Evolutionary conservation across 2,797 vertebrate species (phyloP), one percentile per base, ranked within the genome.

Genomic region (Pantherophis alleghaniensis): DNA sequence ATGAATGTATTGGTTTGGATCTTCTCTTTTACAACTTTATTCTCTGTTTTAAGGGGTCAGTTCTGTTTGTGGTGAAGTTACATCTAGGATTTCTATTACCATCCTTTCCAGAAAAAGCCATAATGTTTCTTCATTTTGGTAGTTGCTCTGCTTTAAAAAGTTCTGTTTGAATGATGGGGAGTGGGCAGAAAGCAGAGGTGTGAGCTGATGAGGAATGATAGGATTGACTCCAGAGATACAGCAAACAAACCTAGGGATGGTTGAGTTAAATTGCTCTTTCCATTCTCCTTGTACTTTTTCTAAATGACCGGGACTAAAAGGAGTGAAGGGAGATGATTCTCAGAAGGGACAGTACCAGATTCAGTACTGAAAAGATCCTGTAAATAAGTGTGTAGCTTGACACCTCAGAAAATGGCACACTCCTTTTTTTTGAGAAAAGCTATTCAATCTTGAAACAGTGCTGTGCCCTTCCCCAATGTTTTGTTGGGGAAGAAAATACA

Each of bases 171-270:
- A 79, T 24, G 9, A 61, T n/a, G 28, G 9, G 42, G 14, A 57
- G 56, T 37, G 37, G 86, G 10, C 4, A 79, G 13, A 47, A 13
- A 57, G 57, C 18, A 32, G 28, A 5, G 9, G 26, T 24, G 26
- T 60, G 56, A 42, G 20, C 28, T 37, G 16, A 12, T 61, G 56
- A 59, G 37, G 60, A 18, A 69, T 51, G 20, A 22, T 18, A 22
- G 22, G 86, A 11, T 10, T 61, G 0, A 24, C 0, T 20, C 42
- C 12, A 12, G 57, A 89, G n/a, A 86, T 61, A 22, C 24, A 89
- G 4, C 26, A 22, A 42, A 74, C 2, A 61, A 93, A 42, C 2
- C 28, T 26, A 7, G 0, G 0, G 56, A 2, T 0, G 0, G 0
- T 0, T 63, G 91, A 20, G 47, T 57, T 86, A 89, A 20, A 26